A percentile compares a stretch with the other conserved stretches of the same genome.
Evolutionary conservation across 2,797 vertebrate species (phyloP).

Genomic region (Tenualosa ilisha): DNA sequence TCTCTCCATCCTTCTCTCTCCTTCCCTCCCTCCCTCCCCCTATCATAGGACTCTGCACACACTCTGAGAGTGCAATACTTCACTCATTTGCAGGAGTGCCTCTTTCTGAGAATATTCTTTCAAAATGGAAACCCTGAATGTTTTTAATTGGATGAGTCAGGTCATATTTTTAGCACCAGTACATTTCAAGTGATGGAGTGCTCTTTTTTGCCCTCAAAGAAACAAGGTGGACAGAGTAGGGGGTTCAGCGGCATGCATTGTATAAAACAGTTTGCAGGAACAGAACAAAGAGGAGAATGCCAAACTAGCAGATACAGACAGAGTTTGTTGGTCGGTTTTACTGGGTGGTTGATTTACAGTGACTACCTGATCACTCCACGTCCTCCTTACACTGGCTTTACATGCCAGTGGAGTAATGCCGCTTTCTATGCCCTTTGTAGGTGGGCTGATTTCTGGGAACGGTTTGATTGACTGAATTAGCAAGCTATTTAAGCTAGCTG

Average conservation of each 20-base stretch:
- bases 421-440: too few species aligned
- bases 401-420: too few species aligned
- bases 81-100: conserved; percentile 30
- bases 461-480: too few species aligned
- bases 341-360: too few species aligned
- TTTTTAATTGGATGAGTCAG: conserved; percentile 62
- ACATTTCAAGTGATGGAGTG: conserved; percentile 36
- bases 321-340: not conserved
- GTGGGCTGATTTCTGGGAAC: too few species aligned
- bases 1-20: not conserved
- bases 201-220: conserved; percentile 29
- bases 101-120: conserved; percentile 39
- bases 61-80: not conserved
- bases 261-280: not conserved
- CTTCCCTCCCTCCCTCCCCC: too few species aligned
- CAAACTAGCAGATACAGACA: not conserved
- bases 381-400: too few species aligned
- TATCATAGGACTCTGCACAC: conserved; percentile 12
- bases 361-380: too few species aligned
- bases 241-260: not conserved
- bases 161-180: conserved; percentile 46
- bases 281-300: not conserved
- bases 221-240: not conserved
- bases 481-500: too few species aligned
- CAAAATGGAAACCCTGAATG: conserved; percentile 64